Conservation (phyloP, 2,888 invertebrate genomes). For the Drosophila histrio region DNA sequence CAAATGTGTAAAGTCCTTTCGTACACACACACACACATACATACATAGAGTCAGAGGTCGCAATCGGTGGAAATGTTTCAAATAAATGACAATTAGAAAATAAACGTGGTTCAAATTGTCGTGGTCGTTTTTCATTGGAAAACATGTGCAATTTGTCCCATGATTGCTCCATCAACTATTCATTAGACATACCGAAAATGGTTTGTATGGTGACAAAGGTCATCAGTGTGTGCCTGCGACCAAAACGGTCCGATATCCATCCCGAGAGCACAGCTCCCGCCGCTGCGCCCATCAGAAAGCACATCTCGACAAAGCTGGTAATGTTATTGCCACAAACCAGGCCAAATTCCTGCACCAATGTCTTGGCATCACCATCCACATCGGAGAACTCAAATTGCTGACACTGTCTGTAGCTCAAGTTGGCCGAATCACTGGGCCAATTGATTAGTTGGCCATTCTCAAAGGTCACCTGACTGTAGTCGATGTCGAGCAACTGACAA, state of each 20-base stretch:
- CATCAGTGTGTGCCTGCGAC: slow-evolving; percentile 87
- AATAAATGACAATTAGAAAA: slow-evolving; percentile 72
- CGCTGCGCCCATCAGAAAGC: slow-evolving; percentile 87
- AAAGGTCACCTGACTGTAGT: slow-evolving; percentile 54
- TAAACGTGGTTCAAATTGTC: slow-evolving; percentile 41
- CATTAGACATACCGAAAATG: slow-evolving; percentile 84
- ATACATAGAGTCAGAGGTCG: slow-evolving; percentile 8
- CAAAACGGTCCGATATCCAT: slow-evolving; percentile 87
- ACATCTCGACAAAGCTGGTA: slow-evolving; percentile 87
- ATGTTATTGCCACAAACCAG: slow-evolving; percentile 86
- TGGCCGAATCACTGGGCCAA: slow-evolving; percentile 53
- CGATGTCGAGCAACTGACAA: slow-evolving; percentile 84
- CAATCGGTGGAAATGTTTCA: slow-evolving; percentile 35
- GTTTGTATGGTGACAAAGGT: slow-evolving; percentile 86
- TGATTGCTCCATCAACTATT: slow-evolving; percentile 41
- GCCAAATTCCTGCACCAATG: slow-evolving; percentile 86
- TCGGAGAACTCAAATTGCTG: slow-evolving; percentile 83
- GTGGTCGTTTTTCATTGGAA: background rate
- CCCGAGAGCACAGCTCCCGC: slow-evolving; percentile 88
- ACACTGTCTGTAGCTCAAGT: slow-evolving; percentile 76
- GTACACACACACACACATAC: slow-evolving; percentile 14
- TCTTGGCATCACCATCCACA: slow-evolving; percentile 78
- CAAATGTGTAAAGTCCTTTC: slow-evolving; percentile 43
- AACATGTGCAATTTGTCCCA: slow-evolving; percentile 27
- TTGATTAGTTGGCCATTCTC: slow-evolving; percentile 54